These are phyloP conservation scores for Fukomys damarensis DNA, from an alignment of 2,113 vertebrate genomes.

Conservation along the genomic window DNA sequence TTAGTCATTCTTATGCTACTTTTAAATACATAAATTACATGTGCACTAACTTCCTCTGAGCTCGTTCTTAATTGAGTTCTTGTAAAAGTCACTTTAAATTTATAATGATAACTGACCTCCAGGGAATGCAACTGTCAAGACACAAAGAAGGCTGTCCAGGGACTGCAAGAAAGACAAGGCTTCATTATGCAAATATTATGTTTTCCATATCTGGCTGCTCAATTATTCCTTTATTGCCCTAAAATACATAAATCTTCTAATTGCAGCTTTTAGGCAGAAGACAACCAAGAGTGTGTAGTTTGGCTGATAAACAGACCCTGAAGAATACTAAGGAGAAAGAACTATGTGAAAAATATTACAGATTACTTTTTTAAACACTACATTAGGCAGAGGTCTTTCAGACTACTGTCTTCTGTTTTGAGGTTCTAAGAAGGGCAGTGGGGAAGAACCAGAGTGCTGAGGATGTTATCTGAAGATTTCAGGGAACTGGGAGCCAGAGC, in stretches of 20 bases:
- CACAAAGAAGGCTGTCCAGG: slow-evolving; percentile 45
- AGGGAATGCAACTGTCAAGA: slow-evolving; percentile 60
- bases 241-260: slow-evolving; percentile 75
- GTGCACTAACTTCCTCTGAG: slow-evolving; percentile 67
- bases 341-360: slow-evolving; percentile 44
- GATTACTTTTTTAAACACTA: background rate
- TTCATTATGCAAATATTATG: slow-evolving; percentile 74
- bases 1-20: slow-evolving; percentile 40
- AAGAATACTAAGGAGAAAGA: slow-evolving; percentile 66
- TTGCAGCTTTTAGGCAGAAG: slow-evolving; percentile 60
- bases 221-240: slow-evolving; percentile 58
- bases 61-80: slow-evolving; percentile 77
- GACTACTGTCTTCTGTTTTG: background rate
- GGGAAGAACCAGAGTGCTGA: background rate
- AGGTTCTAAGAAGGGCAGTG: background rate
- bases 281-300: slow-evolving; percentile 50
- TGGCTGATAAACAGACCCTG: slow-evolving; percentile 33
- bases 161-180: slow-evolving; percentile 52
- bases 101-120: slow-evolving; percentile 71
- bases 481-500: background rate
- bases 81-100: slow-evolving; percentile 78
- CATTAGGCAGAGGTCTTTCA: background rate
- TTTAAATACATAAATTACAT: slow-evolving; percentile 64
- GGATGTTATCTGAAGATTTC: background rate
- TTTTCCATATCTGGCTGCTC: slow-evolving; percentile 58